A percentile compares a stretch with the other conserved stretches of the same genome.
These are phyloP conservation scores for Neodontobutis hainanensis DNA, from an alignment of 2,113 vertebrate genomes.

Conservation along the genomic window DNA sequence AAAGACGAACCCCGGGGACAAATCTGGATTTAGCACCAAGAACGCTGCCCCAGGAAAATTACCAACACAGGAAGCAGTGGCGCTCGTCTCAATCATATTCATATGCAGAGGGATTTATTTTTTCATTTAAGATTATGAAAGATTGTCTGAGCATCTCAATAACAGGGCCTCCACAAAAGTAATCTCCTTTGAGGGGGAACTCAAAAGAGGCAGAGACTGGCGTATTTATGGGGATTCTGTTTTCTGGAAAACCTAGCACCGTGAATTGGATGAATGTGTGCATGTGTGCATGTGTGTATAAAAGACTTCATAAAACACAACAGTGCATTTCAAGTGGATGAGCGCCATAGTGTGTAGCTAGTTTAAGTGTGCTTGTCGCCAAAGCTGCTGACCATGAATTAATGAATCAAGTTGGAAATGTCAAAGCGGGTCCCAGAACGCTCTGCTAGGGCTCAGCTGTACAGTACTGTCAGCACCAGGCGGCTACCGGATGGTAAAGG, in stretches of 20 bases:
- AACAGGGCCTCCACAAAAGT: conserved; percentile 29
- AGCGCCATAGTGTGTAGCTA: conserved; percentile 25
- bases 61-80: conserved; percentile 22
- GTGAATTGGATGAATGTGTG: background rate
- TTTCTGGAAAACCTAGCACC: conserved; percentile 20
- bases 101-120: conserved; percentile 53
- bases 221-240: background rate
- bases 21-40: conserved; percentile 48
- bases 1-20: conserved; percentile 33
- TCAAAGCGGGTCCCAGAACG: conserved; percentile 66
- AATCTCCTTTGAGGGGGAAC: conserved; percentile 29
- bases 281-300: background rate
- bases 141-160: conserved; percentile 54
- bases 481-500: conserved; percentile 65
- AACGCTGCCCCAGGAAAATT: conserved; percentile 28
- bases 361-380: conserved; percentile 53
- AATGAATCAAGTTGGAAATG: conserved; percentile 77
- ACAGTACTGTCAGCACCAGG: conserved; percentile 64
- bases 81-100: conserved; percentile 44
- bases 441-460: conserved; percentile 56
- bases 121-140: conserved; percentile 55
- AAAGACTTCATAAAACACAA: conserved; percentile 39
- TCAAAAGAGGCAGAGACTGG: conserved; percentile 12
- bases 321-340: conserved; percentile 40
- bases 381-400: conserved; percentile 62